Evolutionary conservation across 2,888 invertebrate species (phyloP).

Genomic region (Drosophila histrio): DNA sequence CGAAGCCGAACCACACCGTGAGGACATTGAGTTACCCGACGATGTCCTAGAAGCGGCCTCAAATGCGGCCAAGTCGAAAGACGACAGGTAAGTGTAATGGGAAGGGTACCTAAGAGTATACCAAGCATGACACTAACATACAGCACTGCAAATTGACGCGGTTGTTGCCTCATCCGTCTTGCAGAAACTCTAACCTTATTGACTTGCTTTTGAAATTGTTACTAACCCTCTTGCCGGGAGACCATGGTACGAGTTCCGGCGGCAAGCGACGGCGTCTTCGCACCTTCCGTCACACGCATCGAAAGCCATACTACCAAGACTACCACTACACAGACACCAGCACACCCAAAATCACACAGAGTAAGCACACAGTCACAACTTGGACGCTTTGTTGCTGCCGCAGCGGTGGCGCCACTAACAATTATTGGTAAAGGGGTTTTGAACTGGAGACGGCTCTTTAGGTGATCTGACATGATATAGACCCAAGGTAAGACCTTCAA

Average conservation of each 20-base stretch:
- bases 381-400: conserved; percentile 72
- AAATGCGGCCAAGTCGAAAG: conserved; percentile 79
- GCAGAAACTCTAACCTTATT: conserved; percentile 77
- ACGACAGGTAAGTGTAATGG: conserved; percentile 84
- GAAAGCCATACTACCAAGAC: conserved; percentile 50
- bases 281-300: conserved; percentile 29
- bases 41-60: conserved; percentile 80
- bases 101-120: background rate
- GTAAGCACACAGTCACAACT: conserved; percentile 23
- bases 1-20: conserved; percentile 82
- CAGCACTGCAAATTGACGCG: conserved; percentile 12
- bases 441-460: conserved; percentile 36
- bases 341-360: conserved; percentile 23
- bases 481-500: conserved; percentile 60
- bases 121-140: conserved; percentile 56
- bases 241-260: conserved; percentile 33
- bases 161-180: conserved; percentile 62
- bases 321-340: conserved; percentile 55
- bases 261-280: conserved; percentile 54
- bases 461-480: conserved; percentile 56
- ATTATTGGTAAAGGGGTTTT: conserved; percentile 66
- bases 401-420: conserved; percentile 49
- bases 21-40: conserved; percentile 83
- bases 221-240: conserved; percentile 77
- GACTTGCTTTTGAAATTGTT: conserved; percentile 79